These are phyloP conservation scores for Anastatus disparis DNA, from an alignment of 1,140 invertebrate genomes.

Conservation along the genomic window DNA sequence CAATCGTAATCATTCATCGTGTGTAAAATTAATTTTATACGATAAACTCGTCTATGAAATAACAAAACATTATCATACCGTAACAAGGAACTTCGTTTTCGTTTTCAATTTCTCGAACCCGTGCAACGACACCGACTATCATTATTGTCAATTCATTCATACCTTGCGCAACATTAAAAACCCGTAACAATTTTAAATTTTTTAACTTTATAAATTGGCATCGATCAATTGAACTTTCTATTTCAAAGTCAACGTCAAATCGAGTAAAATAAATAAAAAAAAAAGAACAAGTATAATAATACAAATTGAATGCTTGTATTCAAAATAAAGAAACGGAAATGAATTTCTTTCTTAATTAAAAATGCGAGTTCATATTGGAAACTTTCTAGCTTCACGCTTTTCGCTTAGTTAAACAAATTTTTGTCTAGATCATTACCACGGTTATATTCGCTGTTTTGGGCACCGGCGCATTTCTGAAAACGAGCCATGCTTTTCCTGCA, in stretches of 20 bases:
- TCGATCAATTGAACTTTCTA: conserved; percentile 12
- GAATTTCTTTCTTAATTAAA: conserved; percentile 5
- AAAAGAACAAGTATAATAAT: not conserved
- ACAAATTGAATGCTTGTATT: too few relatives aligned
- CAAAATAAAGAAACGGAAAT: not conserved
- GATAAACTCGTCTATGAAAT: too few relatives aligned
- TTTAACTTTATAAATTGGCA: not conserved
- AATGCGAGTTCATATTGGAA: not conserved
- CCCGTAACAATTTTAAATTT: not conserved
- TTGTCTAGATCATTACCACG: conserved; percentile 12
- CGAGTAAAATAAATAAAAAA: not conserved
- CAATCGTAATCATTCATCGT: too few relatives aligned
- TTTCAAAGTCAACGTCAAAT: not conserved
- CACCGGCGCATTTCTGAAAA: not conserved
- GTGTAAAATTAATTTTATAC: too few relatives aligned
- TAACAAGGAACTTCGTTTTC: too few relatives aligned
- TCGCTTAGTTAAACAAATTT: conserved; percentile 4
- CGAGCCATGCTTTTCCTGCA: conserved; percentile 24
- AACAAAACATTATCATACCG: too few relatives aligned
- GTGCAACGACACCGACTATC: too few relatives aligned
- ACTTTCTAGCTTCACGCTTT: conserved; percentile 14
- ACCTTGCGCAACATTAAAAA: too few relatives aligned
- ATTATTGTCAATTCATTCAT: too few relatives aligned
- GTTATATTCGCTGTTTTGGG: not conserved
- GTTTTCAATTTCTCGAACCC: too few relatives aligned